A percentile compares a stretch with the other conserved stretches of the same genome.
Conservation (phyloP, 2,113 vertebrate genomes). For the Lota lota region DNA sequence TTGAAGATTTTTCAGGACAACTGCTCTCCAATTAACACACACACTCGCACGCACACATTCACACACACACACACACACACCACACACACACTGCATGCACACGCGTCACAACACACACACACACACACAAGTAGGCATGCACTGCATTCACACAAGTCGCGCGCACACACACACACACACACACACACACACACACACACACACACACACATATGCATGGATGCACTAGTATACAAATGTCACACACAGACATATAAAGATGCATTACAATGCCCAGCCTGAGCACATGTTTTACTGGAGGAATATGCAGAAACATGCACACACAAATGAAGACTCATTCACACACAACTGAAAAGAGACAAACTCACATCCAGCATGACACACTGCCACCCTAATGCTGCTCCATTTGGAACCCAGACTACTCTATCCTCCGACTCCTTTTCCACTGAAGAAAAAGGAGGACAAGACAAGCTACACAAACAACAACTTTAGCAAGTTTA, state of each 20-base stretch:
- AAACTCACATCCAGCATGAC: not conserved
- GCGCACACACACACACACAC: not conserved
- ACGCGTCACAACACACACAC: no score
- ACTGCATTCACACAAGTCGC: not conserved
- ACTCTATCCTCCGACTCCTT: not conserved
- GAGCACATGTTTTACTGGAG: not conserved
- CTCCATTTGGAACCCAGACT: constrained; percentile 13
- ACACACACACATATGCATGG: not conserved
- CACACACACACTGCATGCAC: not conserved
- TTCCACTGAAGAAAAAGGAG: not conserved
- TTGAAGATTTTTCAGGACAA: constrained; percentile 60
- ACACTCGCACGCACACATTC: constrained; percentile 39
- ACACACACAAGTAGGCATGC: no score
- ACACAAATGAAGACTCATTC: not conserved
- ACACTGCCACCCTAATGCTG: not conserved
- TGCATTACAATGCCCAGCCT: not conserved
- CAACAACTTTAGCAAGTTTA: no score
- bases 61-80: constrained; percentile 1
- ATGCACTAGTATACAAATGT: not conserved
- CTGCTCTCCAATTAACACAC: constrained; percentile 60
- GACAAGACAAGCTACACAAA: not conserved
- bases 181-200: not conserved
- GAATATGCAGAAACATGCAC: not conserved
- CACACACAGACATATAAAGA: not conserved
- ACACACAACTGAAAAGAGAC: not conserved